These are phyloP conservation scores for Euclidia mi DNA, from an alignment of 2,888 invertebrate genomes.

Conservation along the genomic window DNA sequence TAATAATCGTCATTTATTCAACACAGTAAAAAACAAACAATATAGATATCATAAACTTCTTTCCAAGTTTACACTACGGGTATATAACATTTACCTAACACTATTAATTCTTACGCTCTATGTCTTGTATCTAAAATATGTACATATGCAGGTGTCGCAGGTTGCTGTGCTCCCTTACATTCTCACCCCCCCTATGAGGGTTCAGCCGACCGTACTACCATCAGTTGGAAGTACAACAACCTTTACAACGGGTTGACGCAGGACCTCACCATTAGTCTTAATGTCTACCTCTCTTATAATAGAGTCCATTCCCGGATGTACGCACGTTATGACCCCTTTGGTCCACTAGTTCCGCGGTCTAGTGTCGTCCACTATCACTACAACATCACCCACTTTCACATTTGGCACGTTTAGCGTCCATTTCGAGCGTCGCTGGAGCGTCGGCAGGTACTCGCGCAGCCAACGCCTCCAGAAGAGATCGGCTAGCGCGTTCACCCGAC, in stretches of 20 bases:
- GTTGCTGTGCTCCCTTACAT: no score
- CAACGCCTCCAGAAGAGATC: slow-evolving; percentile 23
- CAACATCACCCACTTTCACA: slow-evolving; percentile 4
- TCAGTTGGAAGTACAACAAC: slow-evolving; percentile 6
- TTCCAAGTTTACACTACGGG: no score
- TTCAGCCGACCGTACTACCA: no score
- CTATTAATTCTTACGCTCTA: no score
- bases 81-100: no score
- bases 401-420: background rate
- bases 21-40: no score
- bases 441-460: slow-evolving; percentile 19
- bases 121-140: no score
- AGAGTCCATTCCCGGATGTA: slow-evolving; percentile 15
- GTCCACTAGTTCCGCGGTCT: slow-evolving; percentile 15
- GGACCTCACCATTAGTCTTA: background rate
- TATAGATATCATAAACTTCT: no score
- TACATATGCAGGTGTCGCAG: no score
- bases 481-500: slow-evolving; percentile 8
- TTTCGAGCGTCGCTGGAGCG: slow-evolving; percentile 2
- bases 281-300: slow-evolving; percentile 8
- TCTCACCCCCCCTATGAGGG: no score
- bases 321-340: slow-evolving; percentile 10
- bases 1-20: no score
- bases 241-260: background rate
- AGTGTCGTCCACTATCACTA: background rate